Evolutionary conservation across 2,888 invertebrate genomes (phyloP).

Genomic region (Drosophila atripex): DNA sequence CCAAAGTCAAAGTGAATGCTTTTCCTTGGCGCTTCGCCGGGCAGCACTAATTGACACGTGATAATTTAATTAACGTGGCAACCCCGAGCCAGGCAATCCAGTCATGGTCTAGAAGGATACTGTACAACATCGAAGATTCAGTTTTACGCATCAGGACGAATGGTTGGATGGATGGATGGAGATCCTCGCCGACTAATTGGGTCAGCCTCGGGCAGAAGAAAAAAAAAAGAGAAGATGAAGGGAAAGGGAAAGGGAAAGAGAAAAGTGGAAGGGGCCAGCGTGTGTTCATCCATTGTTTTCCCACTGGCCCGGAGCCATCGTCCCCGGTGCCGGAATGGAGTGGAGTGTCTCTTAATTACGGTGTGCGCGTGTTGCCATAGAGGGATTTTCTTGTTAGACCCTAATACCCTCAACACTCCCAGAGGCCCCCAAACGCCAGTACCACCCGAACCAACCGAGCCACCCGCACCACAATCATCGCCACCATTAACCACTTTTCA

Average conservation of each 20-base stretch:
- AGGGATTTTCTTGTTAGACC: constrained; percentile 73
- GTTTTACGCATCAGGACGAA: constrained; percentile 1
- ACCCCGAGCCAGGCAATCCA: constrained; percentile 33
- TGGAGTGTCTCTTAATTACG: constrained; percentile 78
- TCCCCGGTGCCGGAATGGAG: constrained; percentile 42
- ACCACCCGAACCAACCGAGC: background rate
- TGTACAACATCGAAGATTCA: constrained; percentile 40
- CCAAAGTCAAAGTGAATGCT: constrained; percentile 41
- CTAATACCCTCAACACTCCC: constrained; percentile 26
- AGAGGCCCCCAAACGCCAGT: background rate
- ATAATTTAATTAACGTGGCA: constrained; percentile 74
- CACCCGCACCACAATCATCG: constrained; percentile 1
- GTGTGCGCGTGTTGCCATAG: constrained; percentile 72
- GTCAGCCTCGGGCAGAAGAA: constrained; percentile 56
- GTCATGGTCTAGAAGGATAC: constrained; percentile 29
- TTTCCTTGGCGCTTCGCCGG: constrained; percentile 37
- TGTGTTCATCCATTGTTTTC: constrained; percentile 62
- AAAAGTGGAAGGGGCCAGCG: constrained; percentile 19
- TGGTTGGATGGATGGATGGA: constrained; percentile 40
- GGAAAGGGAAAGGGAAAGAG: constrained; percentile 4
- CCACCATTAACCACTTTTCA: constrained; percentile 42
- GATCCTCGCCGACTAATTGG: constrained; percentile 57
- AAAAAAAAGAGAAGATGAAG: background rate
- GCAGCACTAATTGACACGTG: constrained; percentile 72
- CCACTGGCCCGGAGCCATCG: constrained; percentile 56